These are phyloP conservation scores for Mormyrus proboscirostris DNA, from an alignment of 2,797 vertebrate species.

Conservation along the genomic window DNA sequence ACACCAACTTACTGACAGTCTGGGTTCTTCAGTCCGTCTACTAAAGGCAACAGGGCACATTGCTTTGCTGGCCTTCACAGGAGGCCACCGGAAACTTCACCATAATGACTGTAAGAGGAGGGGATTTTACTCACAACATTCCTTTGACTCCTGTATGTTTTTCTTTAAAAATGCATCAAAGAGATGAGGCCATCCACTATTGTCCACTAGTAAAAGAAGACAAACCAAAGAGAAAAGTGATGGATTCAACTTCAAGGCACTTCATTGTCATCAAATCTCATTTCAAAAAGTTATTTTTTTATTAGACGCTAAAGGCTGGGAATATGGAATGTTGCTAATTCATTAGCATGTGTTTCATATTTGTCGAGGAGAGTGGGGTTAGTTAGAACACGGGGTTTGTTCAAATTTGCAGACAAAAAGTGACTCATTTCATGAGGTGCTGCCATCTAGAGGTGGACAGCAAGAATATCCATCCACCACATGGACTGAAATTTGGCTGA, in stretches of 20 bases:
- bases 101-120: not conserved
- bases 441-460: not conserved
- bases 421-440: not conserved
- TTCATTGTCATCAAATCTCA: not conserved
- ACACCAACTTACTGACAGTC: not conserved
- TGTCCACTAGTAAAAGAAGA: constrained; percentile 43
- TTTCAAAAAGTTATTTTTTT: not conserved
- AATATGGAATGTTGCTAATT: not conserved
- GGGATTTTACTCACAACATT: constrained; percentile 40
- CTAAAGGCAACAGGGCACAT: not conserved
- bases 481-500: not conserved
- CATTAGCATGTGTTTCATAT: not conserved
- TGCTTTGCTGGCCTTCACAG: not conserved
- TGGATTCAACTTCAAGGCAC: not conserved
- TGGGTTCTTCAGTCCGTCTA: not conserved
- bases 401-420: not conserved
- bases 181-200: constrained; percentile 53
- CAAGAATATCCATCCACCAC: not conserved
- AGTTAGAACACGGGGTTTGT: not conserved
- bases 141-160: constrained; percentile 40
- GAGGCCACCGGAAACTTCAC: not conserved
- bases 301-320: not conserved
- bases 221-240: not conserved
- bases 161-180: constrained; percentile 46
- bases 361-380: not conserved